phyloP scores from a whole-genome alignment of 2,888 invertebrate genomes.

The Pilophorus perplexus region DNA sequence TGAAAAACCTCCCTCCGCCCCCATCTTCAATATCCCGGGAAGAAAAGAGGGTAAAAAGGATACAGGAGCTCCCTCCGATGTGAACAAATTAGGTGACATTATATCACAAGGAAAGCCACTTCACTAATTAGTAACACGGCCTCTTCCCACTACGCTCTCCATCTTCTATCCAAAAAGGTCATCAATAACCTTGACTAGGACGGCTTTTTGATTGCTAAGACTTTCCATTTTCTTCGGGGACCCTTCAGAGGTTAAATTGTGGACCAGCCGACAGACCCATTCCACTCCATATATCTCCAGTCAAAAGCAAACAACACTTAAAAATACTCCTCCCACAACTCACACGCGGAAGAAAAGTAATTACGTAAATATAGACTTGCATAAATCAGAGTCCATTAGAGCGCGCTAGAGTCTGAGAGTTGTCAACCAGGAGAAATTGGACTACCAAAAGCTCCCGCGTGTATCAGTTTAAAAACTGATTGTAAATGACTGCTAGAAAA shows the following conservation, averaged over 20 bases:
- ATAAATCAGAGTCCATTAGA: constrained; percentile 24
- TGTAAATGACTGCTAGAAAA: no score
- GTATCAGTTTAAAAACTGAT: no score
- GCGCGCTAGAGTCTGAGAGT: not conserved
- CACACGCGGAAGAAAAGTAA: constrained; percentile 8
- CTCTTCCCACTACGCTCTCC: constrained; percentile 2
- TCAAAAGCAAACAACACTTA: constrained; percentile 13
- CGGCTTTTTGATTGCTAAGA: constrained; percentile 2
- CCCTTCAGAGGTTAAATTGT: not conserved
- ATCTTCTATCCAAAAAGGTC: not conserved
- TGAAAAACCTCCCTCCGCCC: no score
- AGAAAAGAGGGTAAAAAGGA: no score
- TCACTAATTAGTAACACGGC: constrained; percentile 10
- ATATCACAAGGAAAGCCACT: constrained; percentile 15
- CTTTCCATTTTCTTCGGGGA: constrained; percentile 2
- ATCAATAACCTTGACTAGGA: constrained; percentile 10
- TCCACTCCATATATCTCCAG: constrained; percentile 1
- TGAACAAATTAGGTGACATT: constrained; percentile 15
- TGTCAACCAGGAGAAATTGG: no score
- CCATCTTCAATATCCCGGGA: no score
- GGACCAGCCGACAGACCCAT: constrained; percentile 5
- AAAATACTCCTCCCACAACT: constrained; percentile 14
- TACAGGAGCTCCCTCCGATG: no score
- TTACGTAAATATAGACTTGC: constrained; percentile 19
- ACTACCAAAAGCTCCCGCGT: no score